Conservation (phyloP, 2,888 invertebrate genomes). For the Parnassius apollo region DNA sequence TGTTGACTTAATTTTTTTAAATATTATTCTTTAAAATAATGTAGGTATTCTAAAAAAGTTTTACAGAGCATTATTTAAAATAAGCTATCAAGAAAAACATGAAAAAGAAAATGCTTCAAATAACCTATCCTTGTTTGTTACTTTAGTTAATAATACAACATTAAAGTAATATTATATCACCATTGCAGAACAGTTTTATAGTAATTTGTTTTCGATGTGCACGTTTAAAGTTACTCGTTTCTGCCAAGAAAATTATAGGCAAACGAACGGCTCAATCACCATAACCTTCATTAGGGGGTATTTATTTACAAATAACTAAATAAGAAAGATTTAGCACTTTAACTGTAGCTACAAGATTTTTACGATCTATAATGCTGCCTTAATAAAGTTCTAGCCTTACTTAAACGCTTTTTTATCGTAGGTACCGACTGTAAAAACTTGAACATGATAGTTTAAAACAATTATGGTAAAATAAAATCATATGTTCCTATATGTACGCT, state of each 20-base stretch:
- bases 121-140: conserved; percentile 1
- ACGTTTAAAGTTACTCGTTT: conserved; percentile 36
- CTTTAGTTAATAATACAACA: conserved; percentile 12
- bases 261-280: conserved; percentile 38
- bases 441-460: neutral
- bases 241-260: conserved; percentile 41
- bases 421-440: conserved; percentile 1
- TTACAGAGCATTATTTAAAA: no score
- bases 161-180: conserved; percentile 13
- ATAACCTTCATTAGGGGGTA: conserved; percentile 41
- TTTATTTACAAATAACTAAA: conserved; percentile 58
- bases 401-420: conserved; percentile 34
- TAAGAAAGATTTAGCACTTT: conserved; percentile 49
- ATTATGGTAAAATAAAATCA: neutral
- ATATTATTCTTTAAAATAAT: no score
- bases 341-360: conserved; percentile 33
- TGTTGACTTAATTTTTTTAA: no score
- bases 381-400: conserved; percentile 39
- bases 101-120: no score
- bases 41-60: no score
- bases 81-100: no score
- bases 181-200: conserved; percentile 14
- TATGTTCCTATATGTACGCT: neutral
- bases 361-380: conserved; percentile 50
- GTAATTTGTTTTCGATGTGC: conserved; percentile 15